Conservation (phyloP, 1,140 invertebrate species). For the Centruroides vittatus region DNA sequence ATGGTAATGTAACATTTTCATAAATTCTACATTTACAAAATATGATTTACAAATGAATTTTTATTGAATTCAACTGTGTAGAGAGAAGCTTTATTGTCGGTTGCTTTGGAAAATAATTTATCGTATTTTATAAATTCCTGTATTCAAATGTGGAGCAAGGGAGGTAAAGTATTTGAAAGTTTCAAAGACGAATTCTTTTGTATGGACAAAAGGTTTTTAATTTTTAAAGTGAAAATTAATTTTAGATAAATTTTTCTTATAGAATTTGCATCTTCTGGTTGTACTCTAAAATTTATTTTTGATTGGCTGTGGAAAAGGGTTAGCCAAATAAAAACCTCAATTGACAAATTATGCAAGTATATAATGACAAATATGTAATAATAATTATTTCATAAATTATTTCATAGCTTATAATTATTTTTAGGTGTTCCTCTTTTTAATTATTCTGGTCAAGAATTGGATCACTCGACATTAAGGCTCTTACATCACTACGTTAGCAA, state of each 20-base stretch:
- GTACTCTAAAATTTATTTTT: slow-evolving; percentile 48
- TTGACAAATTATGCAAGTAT: slow-evolving; percentile 44
- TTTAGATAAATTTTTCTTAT: not conserved
- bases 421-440: slow-evolving; percentile 46
- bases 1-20: too few relatives aligned
- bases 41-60: too few relatives aligned
- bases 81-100: slow-evolving; percentile 53
- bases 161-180: slow-evolving; percentile 20
- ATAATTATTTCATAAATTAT: slow-evolving; percentile 9
- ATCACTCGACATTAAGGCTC: slow-evolving; percentile 40
- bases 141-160: slow-evolving; percentile 30
- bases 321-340: slow-evolving; percentile 47
- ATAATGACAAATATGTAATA: not conserved
- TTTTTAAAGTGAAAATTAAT: not conserved
- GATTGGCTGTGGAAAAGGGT: slow-evolving; percentile 65
- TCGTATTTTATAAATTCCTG: slow-evolving; percentile 52
- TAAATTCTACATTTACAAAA: too few relatives aligned
- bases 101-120: slow-evolving; percentile 60
- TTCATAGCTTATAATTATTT: slow-evolving; percentile 2
- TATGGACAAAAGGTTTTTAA: not conserved
- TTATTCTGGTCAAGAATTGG: slow-evolving; percentile 43
- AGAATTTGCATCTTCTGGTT: slow-evolving; percentile 28
- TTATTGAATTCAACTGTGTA: slow-evolving; percentile 28
- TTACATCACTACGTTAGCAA: slow-evolving; percentile 41
- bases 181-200: not conserved